phyloP scores from a whole-genome alignment of 2,797 vertebrate genomes.

The Okamejei kenojei region DNA sequence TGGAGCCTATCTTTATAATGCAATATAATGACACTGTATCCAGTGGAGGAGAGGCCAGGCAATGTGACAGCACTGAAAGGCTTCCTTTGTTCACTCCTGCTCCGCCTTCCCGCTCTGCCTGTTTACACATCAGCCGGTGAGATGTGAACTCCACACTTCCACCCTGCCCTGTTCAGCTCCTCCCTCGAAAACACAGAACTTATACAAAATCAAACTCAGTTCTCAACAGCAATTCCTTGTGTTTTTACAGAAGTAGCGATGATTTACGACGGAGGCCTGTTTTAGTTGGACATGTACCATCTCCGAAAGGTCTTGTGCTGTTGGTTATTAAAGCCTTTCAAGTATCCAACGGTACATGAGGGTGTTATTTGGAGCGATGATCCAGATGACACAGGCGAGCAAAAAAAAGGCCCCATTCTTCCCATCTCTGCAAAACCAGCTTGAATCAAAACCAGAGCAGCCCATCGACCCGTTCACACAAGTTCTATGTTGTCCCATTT shows the following conservation, averaged over 20 bases:
- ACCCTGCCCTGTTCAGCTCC: neutral
- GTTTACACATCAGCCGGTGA: neutral
- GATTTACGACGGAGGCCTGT: neutral
- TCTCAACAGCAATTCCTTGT: neutral
- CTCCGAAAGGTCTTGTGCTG: neutral
- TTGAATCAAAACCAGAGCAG: neutral
- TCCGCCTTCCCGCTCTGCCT: neutral
- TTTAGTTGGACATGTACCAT: neutral
- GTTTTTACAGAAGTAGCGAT: neutral
- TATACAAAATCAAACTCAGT: neutral
- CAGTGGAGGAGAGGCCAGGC: neutral
- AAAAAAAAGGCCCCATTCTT: neutral
- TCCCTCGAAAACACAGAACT: neutral
- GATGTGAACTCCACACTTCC: neutral
- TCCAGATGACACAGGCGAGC: neutral
- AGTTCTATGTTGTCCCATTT: too few relatives aligned
- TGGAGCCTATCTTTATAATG: conserved; percentile 12
- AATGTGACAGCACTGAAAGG: neutral
- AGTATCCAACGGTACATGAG: neutral
- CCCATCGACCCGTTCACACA: too few relatives aligned
- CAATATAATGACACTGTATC: neutral
- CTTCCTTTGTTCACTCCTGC: conserved; percentile 8
- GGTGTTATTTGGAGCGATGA: neutral
- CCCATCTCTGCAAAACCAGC: neutral
- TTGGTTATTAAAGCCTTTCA: neutral